A percentile compares a stretch with the other conserved stretches of the same genome.
Evolutionary conservation across 2,113 vertebrate genomes (phyloP).

Genomic region (Corythornis vintsioides): DNA sequence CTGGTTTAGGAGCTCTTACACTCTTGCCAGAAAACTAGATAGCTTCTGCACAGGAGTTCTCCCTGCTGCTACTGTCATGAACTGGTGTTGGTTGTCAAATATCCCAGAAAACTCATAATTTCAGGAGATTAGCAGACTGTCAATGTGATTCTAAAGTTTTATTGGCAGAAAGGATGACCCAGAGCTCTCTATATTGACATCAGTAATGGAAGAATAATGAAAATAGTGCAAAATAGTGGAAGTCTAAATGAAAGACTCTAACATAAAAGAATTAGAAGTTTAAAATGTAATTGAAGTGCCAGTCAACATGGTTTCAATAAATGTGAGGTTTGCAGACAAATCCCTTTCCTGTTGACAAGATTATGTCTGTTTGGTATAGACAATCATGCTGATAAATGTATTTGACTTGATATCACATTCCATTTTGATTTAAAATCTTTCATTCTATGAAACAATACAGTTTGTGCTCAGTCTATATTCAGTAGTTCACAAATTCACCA

Average conservation of each 20-base stretch:
- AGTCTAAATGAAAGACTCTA: background rate
- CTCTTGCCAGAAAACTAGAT: background rate
- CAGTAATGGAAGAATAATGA: background rate
- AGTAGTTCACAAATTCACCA: background rate
- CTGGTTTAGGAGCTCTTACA: background rate
- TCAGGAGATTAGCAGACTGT: background rate
- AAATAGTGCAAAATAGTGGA: background rate
- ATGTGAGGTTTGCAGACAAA: background rate
- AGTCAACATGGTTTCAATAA: background rate
- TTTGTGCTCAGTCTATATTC: background rate
- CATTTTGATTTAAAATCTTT: background rate
- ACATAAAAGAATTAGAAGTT: background rate
- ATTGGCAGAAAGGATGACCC: background rate
- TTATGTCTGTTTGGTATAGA: background rate
- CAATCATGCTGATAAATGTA: background rate
- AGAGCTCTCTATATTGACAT: background rate
- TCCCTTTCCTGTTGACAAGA: background rate
- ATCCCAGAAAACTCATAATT: background rate
- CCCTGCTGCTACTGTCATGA: background rate
- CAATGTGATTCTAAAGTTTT: background rate
- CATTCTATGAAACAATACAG: background rate
- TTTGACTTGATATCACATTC: background rate
- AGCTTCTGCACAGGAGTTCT: background rate
- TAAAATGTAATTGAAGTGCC: background rate
- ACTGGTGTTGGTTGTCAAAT: background rate